Evolutionary conservation across 2,888 invertebrate species (phyloP), one percentile per base, ranked within the genome.

Genomic region (Apodemia duryi): DNA sequence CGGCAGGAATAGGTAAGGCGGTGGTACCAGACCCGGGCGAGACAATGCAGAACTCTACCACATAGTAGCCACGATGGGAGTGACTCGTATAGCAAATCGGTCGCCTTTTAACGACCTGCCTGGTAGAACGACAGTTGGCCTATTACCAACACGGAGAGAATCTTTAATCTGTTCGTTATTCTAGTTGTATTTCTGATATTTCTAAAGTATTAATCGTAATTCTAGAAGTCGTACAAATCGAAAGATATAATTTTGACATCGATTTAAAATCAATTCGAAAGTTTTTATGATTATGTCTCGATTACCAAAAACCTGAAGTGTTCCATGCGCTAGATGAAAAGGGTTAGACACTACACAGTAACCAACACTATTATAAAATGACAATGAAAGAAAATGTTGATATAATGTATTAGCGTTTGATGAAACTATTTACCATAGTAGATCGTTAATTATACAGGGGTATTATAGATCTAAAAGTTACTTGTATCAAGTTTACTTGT

Each of bases 221-320:
- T 54, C 54, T 29, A 54, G 54, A 54, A 54, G 54, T 29, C 54
- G 29, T 54, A 2, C 29, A 11, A 54, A 29, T 29, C 5, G 29
- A 54, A 54, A 51, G n/a, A 51, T 10, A 54, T 54, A 54, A 29
- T 54, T 54, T 54, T 29, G 10, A 9, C 43, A 2, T 51, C 38
- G 49, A 52, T 52, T 52, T 35, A 38, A 35, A 35, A 52, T 63
- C 28, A 10, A 35, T 49, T 35, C 21, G 10, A 43, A 21, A 10
- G 1, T 13, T 73, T 74, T 73, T 74, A 78, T 78, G 76, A 77
- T 78, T 76, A 77, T 78, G 77, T 77, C 77, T 78, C 71, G 72
- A 70, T 68, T 62, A 46, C 63, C 38, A 52, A 54, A 43, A 63
- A 69, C 69, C 68, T 63, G 51, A 29, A 35, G 1, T 41, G 9